phyloP scores from a whole-genome alignment of 2,888 invertebrate species.

The Augiades crinisus region DNA sequence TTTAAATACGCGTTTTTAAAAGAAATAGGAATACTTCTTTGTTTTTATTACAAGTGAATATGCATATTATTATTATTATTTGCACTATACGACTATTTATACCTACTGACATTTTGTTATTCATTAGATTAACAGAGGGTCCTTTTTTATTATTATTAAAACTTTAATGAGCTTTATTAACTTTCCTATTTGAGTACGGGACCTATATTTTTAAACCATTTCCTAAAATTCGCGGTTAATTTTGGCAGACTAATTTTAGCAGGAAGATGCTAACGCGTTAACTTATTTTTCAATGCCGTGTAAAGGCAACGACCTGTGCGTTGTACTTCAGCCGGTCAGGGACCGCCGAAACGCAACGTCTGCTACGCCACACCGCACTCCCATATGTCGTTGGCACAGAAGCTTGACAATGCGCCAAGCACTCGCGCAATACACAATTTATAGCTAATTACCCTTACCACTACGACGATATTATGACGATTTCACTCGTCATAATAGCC shows the following conservation, averaged over 20 bases:
- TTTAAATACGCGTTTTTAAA: too few relatives aligned
- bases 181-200: too few relatives aligned
- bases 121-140: too few relatives aligned
- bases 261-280: neutral
- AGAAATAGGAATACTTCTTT: too few relatives aligned
- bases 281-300: constrained; percentile 25
- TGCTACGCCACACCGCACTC: constrained; percentile 34
- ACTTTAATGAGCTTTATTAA: too few relatives aligned
- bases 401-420: constrained; percentile 59
- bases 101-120: too few relatives aligned
- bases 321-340: constrained; percentile 52
- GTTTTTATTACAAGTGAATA: too few relatives aligned
- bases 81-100: too few relatives aligned
- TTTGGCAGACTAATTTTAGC: neutral
- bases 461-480: constrained; percentile 22
- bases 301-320: constrained; percentile 51
- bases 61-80: too few relatives aligned
- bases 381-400: constrained; percentile 46
- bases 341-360: constrained; percentile 41
- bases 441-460: constrained; percentile 18
- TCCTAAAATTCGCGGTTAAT: too few relatives aligned
- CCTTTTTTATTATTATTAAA: too few relatives aligned
- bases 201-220: too few relatives aligned
- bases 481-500: constrained; percentile 19
- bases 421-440: constrained; percentile 23